Percentiles rank a stretch among this genome's conserved stretches.
These are phyloP conservation scores for Parnassius glacialis DNA, from an alignment of 2,888 invertebrate genomes.

Conservation along the genomic window DNA sequence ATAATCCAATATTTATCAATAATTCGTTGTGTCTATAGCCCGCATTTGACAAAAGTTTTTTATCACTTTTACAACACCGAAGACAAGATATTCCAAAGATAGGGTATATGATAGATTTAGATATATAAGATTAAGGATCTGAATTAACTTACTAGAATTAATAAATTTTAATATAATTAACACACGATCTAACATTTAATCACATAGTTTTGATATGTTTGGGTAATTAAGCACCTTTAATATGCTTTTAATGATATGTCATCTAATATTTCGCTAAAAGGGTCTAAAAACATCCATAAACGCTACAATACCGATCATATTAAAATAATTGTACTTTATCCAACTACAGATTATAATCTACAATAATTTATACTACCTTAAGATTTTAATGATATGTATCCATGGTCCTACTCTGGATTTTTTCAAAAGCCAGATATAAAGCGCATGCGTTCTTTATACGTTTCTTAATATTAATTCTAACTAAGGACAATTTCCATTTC, in stretches of 20 bases:
- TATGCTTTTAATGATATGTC: constrained; percentile 54
- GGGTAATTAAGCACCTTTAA: constrained; percentile 66
- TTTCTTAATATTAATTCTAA: constrained; percentile 55
- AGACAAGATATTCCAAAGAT: constrained; percentile 23
- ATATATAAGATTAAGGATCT: constrained; percentile 15
- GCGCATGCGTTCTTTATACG: constrained; percentile 76
- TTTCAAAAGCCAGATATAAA: constrained; percentile 79
- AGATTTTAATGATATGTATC: constrained; percentile 69
- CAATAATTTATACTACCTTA: constrained; percentile 58
- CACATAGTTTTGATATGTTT: constrained; percentile 78
- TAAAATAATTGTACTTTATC: constrained; percentile 77
- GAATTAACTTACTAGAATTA: constrained; percentile 37
- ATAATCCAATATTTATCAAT: constrained; percentile 37
- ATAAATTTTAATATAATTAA: constrained; percentile 46
- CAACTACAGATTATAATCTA: constrained; percentile 64
- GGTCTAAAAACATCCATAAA: constrained; percentile 66
- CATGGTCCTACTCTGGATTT: constrained; percentile 77
- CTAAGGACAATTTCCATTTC: constrained; percentile 51
- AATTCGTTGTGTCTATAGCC: constrained; percentile 76
- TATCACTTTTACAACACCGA: constrained; percentile 27
- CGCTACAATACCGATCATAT: constrained; percentile 75
- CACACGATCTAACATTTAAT: constrained; percentile 52
- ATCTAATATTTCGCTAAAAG: constrained; percentile 49
- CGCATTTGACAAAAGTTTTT: constrained; percentile 75
- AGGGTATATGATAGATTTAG: constrained; percentile 11